Conservation (phyloP, 2,888 invertebrate species). For the Odontocolon sp. region DNA sequence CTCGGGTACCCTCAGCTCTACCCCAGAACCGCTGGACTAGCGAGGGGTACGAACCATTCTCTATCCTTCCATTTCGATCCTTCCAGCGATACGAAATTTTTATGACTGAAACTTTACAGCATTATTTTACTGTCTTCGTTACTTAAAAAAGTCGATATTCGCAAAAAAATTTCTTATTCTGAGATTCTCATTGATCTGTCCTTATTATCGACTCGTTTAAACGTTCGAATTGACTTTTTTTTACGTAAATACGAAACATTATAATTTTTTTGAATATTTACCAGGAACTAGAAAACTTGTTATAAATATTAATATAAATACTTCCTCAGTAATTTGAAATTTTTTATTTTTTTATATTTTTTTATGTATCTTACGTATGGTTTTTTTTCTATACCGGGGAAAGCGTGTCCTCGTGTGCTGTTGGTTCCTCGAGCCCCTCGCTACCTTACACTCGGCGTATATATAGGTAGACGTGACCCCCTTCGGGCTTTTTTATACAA, state of each 20-base stretch:
- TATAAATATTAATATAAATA: slow-evolving; percentile 32
- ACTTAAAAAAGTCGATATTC: too few relatives aligned
- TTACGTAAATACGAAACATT: too few relatives aligned
- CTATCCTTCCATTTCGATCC: not conserved
- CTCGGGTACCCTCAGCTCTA: slow-evolving; percentile 61
- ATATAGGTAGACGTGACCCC: slow-evolving; percentile 78
- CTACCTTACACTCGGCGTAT: slow-evolving; percentile 61
- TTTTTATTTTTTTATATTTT: slow-evolving; percentile 47
- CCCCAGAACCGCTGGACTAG: slow-evolving; percentile 32
- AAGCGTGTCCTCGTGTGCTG: not conserved
- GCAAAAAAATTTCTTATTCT: too few relatives aligned
- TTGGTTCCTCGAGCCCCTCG: slow-evolving; percentile 66
- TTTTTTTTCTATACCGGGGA: too few relatives aligned
- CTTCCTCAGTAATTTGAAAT: slow-evolving; percentile 53
- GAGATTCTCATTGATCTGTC: too few relatives aligned
- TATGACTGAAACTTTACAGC: too few relatives aligned
- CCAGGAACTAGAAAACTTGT: not conserved
- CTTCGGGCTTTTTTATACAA: slow-evolving; percentile 77
- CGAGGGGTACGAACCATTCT: slow-evolving; percentile 58
- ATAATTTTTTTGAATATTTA: not conserved
- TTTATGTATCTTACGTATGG: too few relatives aligned
- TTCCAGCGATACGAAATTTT: not conserved
- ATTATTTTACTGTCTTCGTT: too few relatives aligned
- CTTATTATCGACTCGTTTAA: too few relatives aligned
- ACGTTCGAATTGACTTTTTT: too few relatives aligned